Evolutionary conservation across 2,888 invertebrate genomes (phyloP).

Genomic region (Mantis religiosa): DNA sequence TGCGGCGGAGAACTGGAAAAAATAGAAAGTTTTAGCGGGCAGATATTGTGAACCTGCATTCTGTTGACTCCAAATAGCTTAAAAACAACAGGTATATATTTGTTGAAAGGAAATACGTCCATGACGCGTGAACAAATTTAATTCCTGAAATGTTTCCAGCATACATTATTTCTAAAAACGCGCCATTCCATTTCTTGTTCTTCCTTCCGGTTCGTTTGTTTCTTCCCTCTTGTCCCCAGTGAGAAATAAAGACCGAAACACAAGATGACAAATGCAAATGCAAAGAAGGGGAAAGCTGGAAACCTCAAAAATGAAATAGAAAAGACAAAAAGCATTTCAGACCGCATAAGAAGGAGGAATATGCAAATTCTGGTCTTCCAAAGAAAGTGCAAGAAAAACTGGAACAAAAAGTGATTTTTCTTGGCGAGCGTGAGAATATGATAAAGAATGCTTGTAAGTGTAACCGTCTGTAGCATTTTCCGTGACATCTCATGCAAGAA

Average conservation of each 20-base stretch:
- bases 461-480: background rate
- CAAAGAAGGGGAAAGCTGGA: background rate
- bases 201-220: background rate
- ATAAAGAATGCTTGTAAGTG: background rate
- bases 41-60: too few species aligned
- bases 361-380: background rate
- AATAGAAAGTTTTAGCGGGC: too few species aligned
- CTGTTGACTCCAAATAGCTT: background rate
- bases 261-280: slow-evolving; percentile 1
- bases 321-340: background rate
- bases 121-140: background rate
- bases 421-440: background rate
- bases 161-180: background rate
- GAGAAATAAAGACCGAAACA: background rate
- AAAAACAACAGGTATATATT: background rate
- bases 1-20: too few species aligned
- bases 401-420: background rate
- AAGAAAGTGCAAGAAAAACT: background rate
- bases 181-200: background rate
- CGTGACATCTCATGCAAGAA: background rate
- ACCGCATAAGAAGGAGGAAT: background rate
- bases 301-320: background rate
- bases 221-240: background rate
- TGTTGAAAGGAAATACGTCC: background rate
- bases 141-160: background rate